A percentile compares a stretch with the other conserved stretches of the same genome.
Evolutionary conservation across 2,113 vertebrate genomes (phyloP).

Genomic region (Machaerirhynchus nigripectus): DNA sequence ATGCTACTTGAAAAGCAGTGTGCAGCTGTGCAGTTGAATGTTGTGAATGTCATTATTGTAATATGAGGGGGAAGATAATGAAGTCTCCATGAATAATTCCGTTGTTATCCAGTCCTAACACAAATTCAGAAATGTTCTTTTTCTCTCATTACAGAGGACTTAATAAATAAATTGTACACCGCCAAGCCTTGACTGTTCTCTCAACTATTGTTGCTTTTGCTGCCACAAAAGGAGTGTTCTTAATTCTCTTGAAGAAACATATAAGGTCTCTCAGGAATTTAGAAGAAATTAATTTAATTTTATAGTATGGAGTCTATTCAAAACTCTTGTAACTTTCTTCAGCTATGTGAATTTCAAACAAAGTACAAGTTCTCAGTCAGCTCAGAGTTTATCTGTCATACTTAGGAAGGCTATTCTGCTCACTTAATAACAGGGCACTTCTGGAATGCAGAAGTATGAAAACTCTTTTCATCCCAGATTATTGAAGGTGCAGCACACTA

Average conservation of each 20-base stretch:
- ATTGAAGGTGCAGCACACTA: not conserved
- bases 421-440: not conserved
- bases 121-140: not conserved
- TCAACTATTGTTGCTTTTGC: not conserved
- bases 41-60: not conserved
- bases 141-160: not conserved
- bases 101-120: not conserved
- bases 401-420: not conserved
- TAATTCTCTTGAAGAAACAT: not conserved
- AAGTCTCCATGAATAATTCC: not conserved
- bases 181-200: not conserved
- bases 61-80: not conserved
- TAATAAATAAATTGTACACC: not conserved
- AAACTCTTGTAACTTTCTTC: not conserved
- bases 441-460: not conserved
- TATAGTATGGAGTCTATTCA: not conserved
- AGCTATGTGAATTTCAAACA: not conserved
- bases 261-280: not conserved
- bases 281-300: not conserved
- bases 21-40: not conserved
- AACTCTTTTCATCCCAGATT: not conserved
- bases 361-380: not conserved
- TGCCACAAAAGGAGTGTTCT: not conserved
- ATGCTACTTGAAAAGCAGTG: not conserved
- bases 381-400: not conserved